Evolutionary conservation across 1,140 invertebrate species (phyloP), one percentile per base, ranked within the genome.

Genomic region (Triops longicaudatus): DNA sequence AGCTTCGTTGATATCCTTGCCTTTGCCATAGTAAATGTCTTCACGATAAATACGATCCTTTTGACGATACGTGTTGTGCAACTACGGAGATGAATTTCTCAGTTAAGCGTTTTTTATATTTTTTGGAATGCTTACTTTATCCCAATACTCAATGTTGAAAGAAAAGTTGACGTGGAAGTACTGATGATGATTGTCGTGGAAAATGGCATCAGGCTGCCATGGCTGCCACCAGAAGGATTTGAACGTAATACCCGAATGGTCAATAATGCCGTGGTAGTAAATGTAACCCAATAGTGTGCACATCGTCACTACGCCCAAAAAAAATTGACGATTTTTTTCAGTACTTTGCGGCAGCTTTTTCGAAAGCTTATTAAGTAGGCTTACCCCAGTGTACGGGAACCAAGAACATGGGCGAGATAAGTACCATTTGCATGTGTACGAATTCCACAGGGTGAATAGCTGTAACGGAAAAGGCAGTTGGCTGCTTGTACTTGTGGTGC

Each of bases 121-220:
- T 26, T 0, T 12, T 12, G n/a, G 17, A 63, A 22, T 22, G 37
- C 78, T 83, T 82, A 90, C 89, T 83, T 86, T 88, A 83, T 91
- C 90, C 88, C 90, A 91, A 76, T 89, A 79, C 26, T 82, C 84
- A 80, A 88, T 88, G 81, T 92, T 92, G 81, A 92, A 91, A 27
- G 88, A 89, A 81, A 91, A 92, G 82, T 92, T 92, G 77, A 90
- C 89, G 80, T 92, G 90, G 83, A 91, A 91, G 83, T 91, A 92
- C 83, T 91, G 89, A 80, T 92, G 91, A 81, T 92, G 91, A 81
- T 92, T 89, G 81, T 92, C 91, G 79, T 92, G 91, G 82, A 91
- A 92, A 78, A 89, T 89, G 0, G 89, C 88, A 79, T 90, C 88
- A 0, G 90, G 90, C 83, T 92, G 90, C 91, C 91, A 92, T 0